Base-by-base conservation (phyloP, 2,797 vertebrate genomes). In the Erpetoichthys calabaricus region DNA sequence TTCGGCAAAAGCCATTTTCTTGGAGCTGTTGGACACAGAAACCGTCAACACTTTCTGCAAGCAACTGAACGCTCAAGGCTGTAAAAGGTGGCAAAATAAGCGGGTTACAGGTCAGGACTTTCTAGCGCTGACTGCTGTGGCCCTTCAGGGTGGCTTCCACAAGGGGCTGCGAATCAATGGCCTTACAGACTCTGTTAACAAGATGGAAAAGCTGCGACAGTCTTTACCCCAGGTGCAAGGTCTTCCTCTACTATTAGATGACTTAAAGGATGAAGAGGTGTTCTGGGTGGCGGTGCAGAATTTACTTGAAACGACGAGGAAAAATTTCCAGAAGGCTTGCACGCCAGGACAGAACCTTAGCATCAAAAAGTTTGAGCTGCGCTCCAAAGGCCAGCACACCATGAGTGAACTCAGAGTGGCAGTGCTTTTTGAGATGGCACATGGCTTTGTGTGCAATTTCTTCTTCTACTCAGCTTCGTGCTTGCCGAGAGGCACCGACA, bases 401-500 rank as follows among this genome's bases (percentile, higher is more conserved):
- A 45, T 45, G 2, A 70, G 67, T 58, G 59, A 71, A 3, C 68
- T 81, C 42, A 64, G 70, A 5, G 66, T 80, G 0, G 78, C 73
- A 50, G 59, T 83, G 44, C 75, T 83, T 41, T 75, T 68, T 41
- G 83, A 82, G 55, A 8, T 57, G 1, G 67, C 64, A 60, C 71
- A 77, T 0, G 77, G 79, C 4, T 82, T 80, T 42, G 69, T 82
- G 63, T 81, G 76, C 51, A 83, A 80, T 68, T 70, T 78, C 68
- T 71, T 57, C 47, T 68, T 80, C 53, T 81, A 79, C 59, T 63
- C 72, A 42, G 65, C 76, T 2, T 67, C 71, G 56, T 63, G 69
- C 44, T 74, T 85, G 44, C 73, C 64, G 67, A 74, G 47, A 51
- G 59, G 51, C 57, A 70, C 65, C 2, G 68, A 64, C 63, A 74